These are phyloP conservation scores for Orthosia incerta DNA, from an alignment of 2,888 invertebrate species.

Conservation along the genomic window DNA sequence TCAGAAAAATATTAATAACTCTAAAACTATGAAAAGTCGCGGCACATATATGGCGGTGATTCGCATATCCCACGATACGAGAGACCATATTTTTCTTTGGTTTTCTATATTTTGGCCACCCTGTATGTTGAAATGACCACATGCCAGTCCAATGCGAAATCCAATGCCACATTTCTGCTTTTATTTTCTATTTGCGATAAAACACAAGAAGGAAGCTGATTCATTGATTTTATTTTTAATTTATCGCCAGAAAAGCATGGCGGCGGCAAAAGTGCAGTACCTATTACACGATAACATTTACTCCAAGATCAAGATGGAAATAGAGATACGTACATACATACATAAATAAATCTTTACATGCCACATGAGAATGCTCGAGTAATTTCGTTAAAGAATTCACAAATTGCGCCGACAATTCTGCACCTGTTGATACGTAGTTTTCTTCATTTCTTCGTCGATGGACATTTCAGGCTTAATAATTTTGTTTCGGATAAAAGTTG, in stretches of 20 bases:
- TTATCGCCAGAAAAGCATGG: background rate
- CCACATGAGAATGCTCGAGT: constrained; percentile 50
- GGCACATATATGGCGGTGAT: no score
- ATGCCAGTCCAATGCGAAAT: constrained; percentile 1
- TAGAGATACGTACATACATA: constrained; percentile 40
- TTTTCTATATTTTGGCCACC: no score
- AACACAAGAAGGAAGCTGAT: constrained; percentile 1
- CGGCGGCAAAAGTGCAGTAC: background rate
- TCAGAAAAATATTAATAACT: no score
- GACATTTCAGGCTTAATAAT: constrained; percentile 1
- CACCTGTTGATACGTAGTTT: constrained; percentile 58
- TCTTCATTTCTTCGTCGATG: constrained; percentile 26
- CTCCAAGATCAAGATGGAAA: constrained; percentile 32
- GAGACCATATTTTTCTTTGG: no score
- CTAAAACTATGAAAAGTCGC: no score
- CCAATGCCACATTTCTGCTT: background rate
- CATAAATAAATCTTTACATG: constrained; percentile 57
- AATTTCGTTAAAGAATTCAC: constrained; percentile 60
- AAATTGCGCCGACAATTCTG: constrained; percentile 52
- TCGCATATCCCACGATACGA: no score
- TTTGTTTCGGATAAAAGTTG: background rate
- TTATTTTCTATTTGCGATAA: constrained; percentile 2
- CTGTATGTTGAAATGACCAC: constrained; percentile 6
- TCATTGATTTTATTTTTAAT: constrained; percentile 3
- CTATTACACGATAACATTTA: constrained; percentile 1